Evolutionary conservation across 1,140 invertebrate species (phyloP), one percentile per base, ranked within the genome.

Genomic region (Papilio glaucus): DNA sequence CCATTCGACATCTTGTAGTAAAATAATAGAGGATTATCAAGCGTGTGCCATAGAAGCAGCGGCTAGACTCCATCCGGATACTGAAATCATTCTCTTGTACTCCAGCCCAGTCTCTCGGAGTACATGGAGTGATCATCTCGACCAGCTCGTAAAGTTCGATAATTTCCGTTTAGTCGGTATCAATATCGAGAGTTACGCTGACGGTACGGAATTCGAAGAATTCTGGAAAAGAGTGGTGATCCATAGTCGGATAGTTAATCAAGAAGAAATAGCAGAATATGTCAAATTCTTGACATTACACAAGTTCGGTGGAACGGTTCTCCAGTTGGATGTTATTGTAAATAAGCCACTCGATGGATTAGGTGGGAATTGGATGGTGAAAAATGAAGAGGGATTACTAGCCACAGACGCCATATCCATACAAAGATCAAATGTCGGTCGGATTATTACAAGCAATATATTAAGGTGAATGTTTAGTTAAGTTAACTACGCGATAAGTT

Each of bases 41-140:
- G 67, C 67, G 3, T 69, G 67, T 37, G 67, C 67, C 10, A 33
- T 69, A n/a, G 67, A 69, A 45, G 24, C 67, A 0, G 67, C 67
- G 0, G 41, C 67, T 7, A 45, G 42, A 33, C 7, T 53, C 0
- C 67, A 69, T 69, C 67, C 67, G 1, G 41, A 69, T 1, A 18
- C 26, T 9, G 26, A 49, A 29, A 53, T 69, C 3, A 53, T 37
- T 38, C 29, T 69, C 1, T 7, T 69, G 8, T 69, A 49, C 15
- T 15, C 42, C 18, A 49, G 67, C 26, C 26, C 67, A 0, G 45
- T 69, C 26, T 69, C 67, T 10, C 24, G 9, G n/a, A 33, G 29
- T 4, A 53, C 67, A 9, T 69, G 67, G 67, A 69, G 42, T 29
- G 24, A 37, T 21, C n/a, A 53, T 45, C 26, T 69, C 0, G 42